phyloP scores from a whole-genome alignment of 2,888 invertebrate species.

The Arctia plantaginis region DNA sequence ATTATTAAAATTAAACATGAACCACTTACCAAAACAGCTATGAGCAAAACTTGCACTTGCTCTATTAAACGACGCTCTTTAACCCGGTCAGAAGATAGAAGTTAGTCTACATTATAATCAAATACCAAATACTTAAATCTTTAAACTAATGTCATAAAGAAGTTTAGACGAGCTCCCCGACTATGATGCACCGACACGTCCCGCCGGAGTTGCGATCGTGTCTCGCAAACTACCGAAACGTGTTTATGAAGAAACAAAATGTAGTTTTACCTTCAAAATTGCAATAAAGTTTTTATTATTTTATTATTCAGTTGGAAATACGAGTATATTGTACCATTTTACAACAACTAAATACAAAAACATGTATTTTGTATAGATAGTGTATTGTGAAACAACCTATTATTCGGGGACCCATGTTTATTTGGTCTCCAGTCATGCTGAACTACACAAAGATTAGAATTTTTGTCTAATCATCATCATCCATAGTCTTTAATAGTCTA shows the following conservation, averaged over 20 bases:
- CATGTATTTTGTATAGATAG: too few species aligned
- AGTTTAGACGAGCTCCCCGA: slow-evolving; percentile 28
- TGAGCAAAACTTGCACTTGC: background rate
- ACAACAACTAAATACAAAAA: background rate
- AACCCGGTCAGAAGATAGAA: background rate
- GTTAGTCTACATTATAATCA: background rate
- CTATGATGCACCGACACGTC: slow-evolving; percentile 47
- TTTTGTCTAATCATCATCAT: too few species aligned
- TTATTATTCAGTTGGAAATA: slow-evolving; percentile 28
- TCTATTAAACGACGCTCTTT: background rate
- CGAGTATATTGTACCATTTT: slow-evolving; percentile 16
- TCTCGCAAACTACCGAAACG: slow-evolving; percentile 51
- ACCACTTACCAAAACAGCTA: background rate
- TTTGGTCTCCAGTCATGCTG: too few species aligned
- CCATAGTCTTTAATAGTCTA: too few species aligned
- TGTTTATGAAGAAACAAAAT: slow-evolving; percentile 54
- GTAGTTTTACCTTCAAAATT: slow-evolving; percentile 45
- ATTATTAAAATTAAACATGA: too few species aligned
- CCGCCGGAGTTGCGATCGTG: slow-evolving; percentile 47
- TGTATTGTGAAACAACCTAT: background rate
- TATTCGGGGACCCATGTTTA: too few species aligned
- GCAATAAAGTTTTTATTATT: slow-evolving; percentile 44
- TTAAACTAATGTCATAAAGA: background rate
- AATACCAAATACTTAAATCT: background rate
- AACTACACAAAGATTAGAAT: too few species aligned